Percentiles rank a stretch among this genome's conserved stretches.
Conservation (phyloP, 2,113 vertebrate species). For the Climacteris rufus region DNA sequence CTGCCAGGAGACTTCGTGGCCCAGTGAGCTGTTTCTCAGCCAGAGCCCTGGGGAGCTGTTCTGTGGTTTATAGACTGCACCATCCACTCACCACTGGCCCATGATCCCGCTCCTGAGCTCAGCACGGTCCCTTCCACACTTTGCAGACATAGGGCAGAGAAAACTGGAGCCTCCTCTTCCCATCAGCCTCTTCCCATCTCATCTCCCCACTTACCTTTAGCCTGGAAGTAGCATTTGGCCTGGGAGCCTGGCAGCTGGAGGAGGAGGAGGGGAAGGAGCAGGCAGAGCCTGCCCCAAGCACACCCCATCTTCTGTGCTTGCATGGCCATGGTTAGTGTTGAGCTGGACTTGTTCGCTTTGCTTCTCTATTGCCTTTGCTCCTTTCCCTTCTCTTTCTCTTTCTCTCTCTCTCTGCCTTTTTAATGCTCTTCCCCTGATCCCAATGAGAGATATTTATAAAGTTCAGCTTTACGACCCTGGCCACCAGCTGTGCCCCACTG, state of each 20-base stretch:
- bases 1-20: background rate
- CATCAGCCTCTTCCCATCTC: background rate
- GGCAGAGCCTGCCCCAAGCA: conserved; percentile 66
- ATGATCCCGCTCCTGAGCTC: background rate
- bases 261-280: conserved; percentile 61
- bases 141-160: background rate
- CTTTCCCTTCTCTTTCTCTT: conserved; percentile 15
- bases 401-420: conserved; percentile 40
- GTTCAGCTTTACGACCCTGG: conserved; percentile 74
- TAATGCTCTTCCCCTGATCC: conserved; percentile 50
- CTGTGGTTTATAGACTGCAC: background rate
- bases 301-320: conserved; percentile 22
- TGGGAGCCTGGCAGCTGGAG: conserved; percentile 71
- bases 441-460: conserved; percentile 78
- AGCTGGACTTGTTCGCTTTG: conserved; percentile 15
- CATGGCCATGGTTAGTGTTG: background rate
- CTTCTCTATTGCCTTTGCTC: background rate
- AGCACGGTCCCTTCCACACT: background rate
- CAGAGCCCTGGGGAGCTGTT: conserved; percentile 20
- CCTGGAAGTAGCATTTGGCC: conserved; percentile 87
- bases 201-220: conserved; percentile 78
- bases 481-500: conserved; percentile 76
- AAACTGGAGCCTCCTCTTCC: background rate
- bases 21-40: background rate
- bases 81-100: background rate